These are phyloP conservation scores for Alentia gelatinosa DNA, from an alignment of 2,888 invertebrate species.

Conservation along the genomic window DNA sequence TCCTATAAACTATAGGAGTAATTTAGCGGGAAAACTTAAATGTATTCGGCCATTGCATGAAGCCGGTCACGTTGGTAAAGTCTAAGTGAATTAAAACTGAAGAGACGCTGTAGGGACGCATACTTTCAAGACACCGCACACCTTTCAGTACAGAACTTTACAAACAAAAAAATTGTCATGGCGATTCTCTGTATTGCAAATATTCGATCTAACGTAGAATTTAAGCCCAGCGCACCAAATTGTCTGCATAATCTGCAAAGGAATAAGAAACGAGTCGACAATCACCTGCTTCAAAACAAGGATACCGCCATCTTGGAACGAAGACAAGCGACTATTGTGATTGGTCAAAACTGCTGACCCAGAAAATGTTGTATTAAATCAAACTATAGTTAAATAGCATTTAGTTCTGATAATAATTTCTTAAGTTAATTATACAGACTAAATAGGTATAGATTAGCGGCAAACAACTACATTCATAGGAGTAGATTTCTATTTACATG, in stretches of 20 bases:
- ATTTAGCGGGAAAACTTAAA: background rate
- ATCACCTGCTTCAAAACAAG: constrained; percentile 55
- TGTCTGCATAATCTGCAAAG: constrained; percentile 13
- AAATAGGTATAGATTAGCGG: background rate
- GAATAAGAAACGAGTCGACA: constrained; percentile 32
- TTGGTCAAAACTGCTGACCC: background rate
- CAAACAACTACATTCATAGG: too few relatives aligned
- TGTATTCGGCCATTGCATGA: background rate
- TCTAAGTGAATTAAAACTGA: background rate
- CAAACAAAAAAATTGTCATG: background rate
- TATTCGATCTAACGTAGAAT: background rate
- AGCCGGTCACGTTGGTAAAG: constrained; percentile 7
- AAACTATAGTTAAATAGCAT: background rate
- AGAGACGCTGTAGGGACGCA: constrained; percentile 32
- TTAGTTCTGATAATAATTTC: background rate
- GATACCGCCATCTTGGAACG: constrained; percentile 56
- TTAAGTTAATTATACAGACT: background rate
- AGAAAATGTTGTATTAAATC: background rate
- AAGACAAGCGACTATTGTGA: background rate
- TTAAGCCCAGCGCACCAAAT: background rate
- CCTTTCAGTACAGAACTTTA: background rate
- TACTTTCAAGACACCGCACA: background rate
- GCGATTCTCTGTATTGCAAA: background rate
- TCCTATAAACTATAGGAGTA: background rate
- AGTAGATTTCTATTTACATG: background rate